Evolutionary conservation across 2,888 invertebrate species (phyloP), one percentile per base, ranked within the genome.

Genomic region (Pasiphila rectangulata): DNA sequence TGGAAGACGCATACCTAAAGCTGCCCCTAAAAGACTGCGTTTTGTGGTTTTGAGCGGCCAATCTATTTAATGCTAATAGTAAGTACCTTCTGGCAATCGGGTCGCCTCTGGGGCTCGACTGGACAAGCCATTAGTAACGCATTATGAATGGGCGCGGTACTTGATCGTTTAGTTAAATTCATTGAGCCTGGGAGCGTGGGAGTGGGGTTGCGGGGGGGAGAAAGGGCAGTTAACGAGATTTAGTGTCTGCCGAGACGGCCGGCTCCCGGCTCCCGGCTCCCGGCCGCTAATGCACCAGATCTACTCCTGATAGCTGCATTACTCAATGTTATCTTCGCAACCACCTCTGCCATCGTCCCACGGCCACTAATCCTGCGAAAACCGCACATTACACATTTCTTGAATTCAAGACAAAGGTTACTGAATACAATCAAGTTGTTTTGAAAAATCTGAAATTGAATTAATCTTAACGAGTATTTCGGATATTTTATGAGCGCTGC

Each of bases 141-240:
- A 44, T 49, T 19, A 36, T 23, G 21, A 49, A 29, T 30, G 39
- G 16, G 30, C 37, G 30, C 16, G 27, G 39, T 16, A 35, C 36
- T 49, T 25, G 44, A 49, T 40, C 44, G 36, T 44, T 49, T 44
- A 48, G 48, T 44, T 23, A 36, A 40, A 41, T 46, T 46, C 46
- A 46, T 46, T 32, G 40, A 36, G 30, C 21, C 12, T 4, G 16
- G 25, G 17, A 6, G 15, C 2, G 10, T 24, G 25, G 24, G 13
- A n/a, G 3, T n/a, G 5, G n/a, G 15, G 19, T 10, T 2, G 3
- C 9, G 13, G 20, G 27, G 21, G 5, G n/a, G 3, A 29, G 19
- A 3, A 37, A 17, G 13, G 43, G 40, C 40, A 36, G 45, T 45
- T 50, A 50, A 41, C 45, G 45, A 45, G 49, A 49, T 49, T 49